Conservation (phyloP, 2,113 vertebrate species). For the Isurus oxyrinchus region DNA sequence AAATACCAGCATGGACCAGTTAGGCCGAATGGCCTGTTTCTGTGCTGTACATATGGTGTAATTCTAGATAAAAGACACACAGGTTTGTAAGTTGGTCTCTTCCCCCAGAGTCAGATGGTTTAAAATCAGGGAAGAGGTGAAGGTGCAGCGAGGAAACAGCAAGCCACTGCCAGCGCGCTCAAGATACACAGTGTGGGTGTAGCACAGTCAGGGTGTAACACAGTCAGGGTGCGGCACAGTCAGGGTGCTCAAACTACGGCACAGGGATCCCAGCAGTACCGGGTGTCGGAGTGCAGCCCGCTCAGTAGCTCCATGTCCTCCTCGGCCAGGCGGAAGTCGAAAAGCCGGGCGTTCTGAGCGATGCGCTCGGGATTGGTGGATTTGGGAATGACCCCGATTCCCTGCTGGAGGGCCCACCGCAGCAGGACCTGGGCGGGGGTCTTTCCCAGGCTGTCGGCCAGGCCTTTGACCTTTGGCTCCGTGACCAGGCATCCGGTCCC, state of each 20-base stretch:
- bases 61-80: neutral
- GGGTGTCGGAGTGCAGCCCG: constrained; percentile 55
- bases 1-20: too few species aligned
- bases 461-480: constrained; percentile 51
- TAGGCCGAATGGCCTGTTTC: neutral
- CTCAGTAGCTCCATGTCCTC: constrained; percentile 56
- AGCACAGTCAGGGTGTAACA: too few species aligned
- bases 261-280: constrained; percentile 68
- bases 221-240: too few species aligned
- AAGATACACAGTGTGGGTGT: too few species aligned
- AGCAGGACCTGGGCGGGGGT: constrained; percentile 66
- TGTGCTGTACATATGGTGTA: neutral
- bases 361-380: constrained; percentile 56
- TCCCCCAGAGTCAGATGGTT: too few species aligned
- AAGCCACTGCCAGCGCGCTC: too few species aligned
- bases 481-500: constrained; percentile 58
- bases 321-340: constrained; percentile 59
- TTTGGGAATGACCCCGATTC: constrained; percentile 64
- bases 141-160: neutral
- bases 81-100: too few species aligned
- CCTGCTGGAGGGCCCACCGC: constrained; percentile 68
- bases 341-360: constrained; percentile 55
- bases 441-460: constrained; percentile 50
- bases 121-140: neutral
- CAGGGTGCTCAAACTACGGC: constrained; percentile 49